These are phyloP conservation scores for Zapus hudsonius DNA, from an alignment of 2,113 vertebrate genomes.

Conservation along the genomic window DNA sequence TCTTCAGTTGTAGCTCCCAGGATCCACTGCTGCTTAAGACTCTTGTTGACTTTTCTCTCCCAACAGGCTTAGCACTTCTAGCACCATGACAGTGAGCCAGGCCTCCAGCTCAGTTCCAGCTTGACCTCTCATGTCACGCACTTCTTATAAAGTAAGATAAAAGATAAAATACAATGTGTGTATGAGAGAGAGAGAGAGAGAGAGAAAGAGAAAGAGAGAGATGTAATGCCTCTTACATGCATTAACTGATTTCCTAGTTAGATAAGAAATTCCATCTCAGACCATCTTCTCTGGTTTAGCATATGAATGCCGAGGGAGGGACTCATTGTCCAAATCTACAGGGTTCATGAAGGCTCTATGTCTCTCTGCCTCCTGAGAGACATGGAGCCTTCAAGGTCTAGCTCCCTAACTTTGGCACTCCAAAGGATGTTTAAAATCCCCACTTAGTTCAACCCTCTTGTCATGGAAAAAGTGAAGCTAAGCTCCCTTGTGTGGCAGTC, in stretches of 20 bases:
- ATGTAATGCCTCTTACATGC: neutral
- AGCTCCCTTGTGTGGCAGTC: neutral
- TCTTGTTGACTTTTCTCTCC: no score
- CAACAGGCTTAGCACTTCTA: no score
- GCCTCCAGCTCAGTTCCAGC: no score
- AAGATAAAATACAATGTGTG: no score
- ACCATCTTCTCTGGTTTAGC: neutral
- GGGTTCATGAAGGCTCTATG: neutral
- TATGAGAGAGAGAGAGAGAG: no score
- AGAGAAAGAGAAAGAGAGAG: no score
- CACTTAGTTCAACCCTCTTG: neutral
- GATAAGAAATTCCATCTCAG: neutral
- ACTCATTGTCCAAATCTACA: fast-evolving
- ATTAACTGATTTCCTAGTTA: neutral
- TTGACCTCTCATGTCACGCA: no score
- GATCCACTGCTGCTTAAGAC: no score
- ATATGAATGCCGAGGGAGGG: fast-evolving
- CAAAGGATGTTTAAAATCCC: neutral
- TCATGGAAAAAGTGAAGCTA: neutral
- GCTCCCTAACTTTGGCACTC: neutral
- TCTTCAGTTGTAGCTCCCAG: no score
- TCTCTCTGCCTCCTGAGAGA: neutral
- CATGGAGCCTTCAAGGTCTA: no score
- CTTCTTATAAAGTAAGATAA: no score
- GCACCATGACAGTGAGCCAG: no score